Evolutionary conservation across 2,888 invertebrate genomes (phyloP), one percentile per base, ranked within the genome.

Genomic region (Esperia sulphurella): DNA sequence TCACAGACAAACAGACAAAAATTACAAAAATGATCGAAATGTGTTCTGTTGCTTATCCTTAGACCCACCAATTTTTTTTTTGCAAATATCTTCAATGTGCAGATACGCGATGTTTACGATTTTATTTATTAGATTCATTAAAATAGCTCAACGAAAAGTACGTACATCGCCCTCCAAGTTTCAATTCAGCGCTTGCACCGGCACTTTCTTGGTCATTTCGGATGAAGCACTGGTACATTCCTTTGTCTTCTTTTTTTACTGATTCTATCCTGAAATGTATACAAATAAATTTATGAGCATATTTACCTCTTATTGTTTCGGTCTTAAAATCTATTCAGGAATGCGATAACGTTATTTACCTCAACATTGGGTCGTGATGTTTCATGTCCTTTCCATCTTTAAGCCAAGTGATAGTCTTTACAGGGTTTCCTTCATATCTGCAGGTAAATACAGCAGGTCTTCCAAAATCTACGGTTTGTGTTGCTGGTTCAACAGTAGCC

Each of bases 141-240:
- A 21, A 21, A 3, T 21, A 21, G 2, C 21, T 3, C 2, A 21
- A 21, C 5, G 21, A 5, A 21, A 21, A 21, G 5, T 21, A 88
- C 92, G 87, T 78, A 94, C 93, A 97, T 89, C 96, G 91, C 80
- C 98, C 97, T 68, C 98, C 98, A 50, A 98, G 92, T 87, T 96
- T 96, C 47, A 98, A 88, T 90, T 98, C 97, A 44, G 96, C 97
- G 48, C 96, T 96, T 1, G 96, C 96, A 71, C 98, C 97, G 0
- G 97, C 97, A 67, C 96, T 96, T 79, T 97, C 97, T 74, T 96
- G 96, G 66, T 97, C 97, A 74, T 97, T 97, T 48, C 96, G 92
- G 45, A 97, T 95, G 72, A 98, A 97, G 76, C 98, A 98, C 75
- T 98, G 98, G 79, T 98, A 98, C 97, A 98, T 98, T 69, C 98